A percentile compares a stretch with the other conserved stretches of the same genome.
phyloP scores from a whole-genome alignment of 2,113 vertebrate genomes.

The Equus przewalskii region DNA sequence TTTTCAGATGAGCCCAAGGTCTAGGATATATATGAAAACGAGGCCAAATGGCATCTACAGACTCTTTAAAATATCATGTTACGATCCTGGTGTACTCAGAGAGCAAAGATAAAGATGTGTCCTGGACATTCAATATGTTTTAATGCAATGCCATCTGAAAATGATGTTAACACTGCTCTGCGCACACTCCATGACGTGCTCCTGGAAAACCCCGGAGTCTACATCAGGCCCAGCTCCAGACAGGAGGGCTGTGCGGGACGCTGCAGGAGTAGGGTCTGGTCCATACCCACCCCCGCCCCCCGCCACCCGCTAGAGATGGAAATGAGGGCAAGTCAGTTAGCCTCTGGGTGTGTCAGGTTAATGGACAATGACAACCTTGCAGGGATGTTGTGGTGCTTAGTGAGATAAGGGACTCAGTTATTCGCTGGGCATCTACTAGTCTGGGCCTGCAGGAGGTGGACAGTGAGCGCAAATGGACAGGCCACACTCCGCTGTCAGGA shows the following conservation, averaged over 20 bases:
- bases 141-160: fast-evolving
- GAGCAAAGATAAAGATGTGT: background rate
- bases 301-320: too few relatives aligned
- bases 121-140: background rate
- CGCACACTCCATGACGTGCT: fast-evolving
- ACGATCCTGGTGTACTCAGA: fast-evolving
- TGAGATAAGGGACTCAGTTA: background rate
- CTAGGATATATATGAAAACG: fast-evolving
- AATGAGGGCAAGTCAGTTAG: fast-evolving
- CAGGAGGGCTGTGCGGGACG: too few relatives aligned
- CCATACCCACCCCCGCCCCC: too few relatives aligned
- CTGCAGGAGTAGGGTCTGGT: fast-evolving
- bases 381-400: too few relatives aligned
- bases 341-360: background rate
- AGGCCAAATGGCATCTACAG: background rate
- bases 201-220: background rate
- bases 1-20: background rate
- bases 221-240: too few relatives aligned
- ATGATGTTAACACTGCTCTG: fast-evolving
- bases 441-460: fast-evolving
- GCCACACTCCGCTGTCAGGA: fast-evolving
- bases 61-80: too few relatives aligned
- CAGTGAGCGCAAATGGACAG: fast-evolving
- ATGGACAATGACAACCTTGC: too few relatives aligned
- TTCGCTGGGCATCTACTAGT: fast-evolving